phyloP scores from a whole-genome alignment of 2,888 invertebrate species.

The Agrilus cyanescens region DNA sequence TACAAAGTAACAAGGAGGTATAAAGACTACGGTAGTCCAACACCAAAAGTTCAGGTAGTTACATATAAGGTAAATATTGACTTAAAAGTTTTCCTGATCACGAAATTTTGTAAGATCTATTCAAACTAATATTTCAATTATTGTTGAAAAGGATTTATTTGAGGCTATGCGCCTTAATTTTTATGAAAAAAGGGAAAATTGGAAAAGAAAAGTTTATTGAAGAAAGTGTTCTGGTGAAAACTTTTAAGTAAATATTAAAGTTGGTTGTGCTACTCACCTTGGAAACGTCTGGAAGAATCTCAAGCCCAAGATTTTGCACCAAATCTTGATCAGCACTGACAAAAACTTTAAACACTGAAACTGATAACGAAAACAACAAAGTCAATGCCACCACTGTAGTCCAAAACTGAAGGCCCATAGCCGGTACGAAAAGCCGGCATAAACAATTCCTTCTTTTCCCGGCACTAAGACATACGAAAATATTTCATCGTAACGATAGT shows the following conservation, averaged over 20 bases:
- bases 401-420: conserved; percentile 30
- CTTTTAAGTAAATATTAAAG: too few species aligned
- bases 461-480: too few species aligned
- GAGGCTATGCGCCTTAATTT: neutral
- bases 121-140: too few species aligned
- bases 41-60: too few species aligned
- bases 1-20: too few species aligned
- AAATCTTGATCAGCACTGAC: conserved; percentile 22
- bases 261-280: conserved; percentile 23
- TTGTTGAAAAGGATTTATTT: too few species aligned
- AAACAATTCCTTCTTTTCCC: conserved; percentile 5
- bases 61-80: too few species aligned
- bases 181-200: neutral
- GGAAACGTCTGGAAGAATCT: conserved; percentile 27
- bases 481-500: too few species aligned
- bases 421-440: conserved; percentile 28
- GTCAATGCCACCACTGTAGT: conserved; percentile 29
- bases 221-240: neutral
- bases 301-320: conserved; percentile 28
- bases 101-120: too few species aligned
- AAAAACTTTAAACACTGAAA: conserved; percentile 14
- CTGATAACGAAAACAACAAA: conserved; percentile 26
- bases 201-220: too few species aligned
- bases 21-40: too few species aligned
- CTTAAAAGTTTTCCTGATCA: too few species aligned